phyloP scores from a whole-genome alignment of 2,888 invertebrate genomes.

The Luffia ferchaultella region DNA sequence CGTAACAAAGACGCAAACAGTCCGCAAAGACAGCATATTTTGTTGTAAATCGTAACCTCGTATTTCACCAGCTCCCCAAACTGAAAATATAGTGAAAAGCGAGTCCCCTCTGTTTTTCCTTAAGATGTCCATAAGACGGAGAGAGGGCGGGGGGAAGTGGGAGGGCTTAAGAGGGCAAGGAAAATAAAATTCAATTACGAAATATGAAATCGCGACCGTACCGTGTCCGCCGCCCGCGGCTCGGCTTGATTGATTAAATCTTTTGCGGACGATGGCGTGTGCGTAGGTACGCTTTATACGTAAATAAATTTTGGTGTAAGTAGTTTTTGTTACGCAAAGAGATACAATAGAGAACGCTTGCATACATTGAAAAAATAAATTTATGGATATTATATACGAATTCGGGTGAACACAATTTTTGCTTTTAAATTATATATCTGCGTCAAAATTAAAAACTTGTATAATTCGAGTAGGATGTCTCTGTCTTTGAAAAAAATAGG shows the following conservation, averaged over 20 bases:
- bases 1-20: not conserved
- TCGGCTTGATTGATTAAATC: conserved; percentile 13
- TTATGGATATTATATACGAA: too few species aligned
- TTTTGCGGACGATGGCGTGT: conserved; percentile 14
- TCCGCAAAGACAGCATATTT: not conserved
- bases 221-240: conserved; percentile 8
- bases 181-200: conserved; percentile 31
- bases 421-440: too few species aligned
- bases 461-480: too few species aligned
- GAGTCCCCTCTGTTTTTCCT: not conserved
- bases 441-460: too few species aligned
- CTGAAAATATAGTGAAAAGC: not conserved
- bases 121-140: too few species aligned
- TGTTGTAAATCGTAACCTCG: not conserved
- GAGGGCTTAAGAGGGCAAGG: conserved; percentile 6
- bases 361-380: too few species aligned
- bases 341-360: too few species aligned
- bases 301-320: not conserved
- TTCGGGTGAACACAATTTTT: too few species aligned
- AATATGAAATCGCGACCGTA: conserved; percentile 25
- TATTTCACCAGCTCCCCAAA: not conserved
- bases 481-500: too few species aligned
- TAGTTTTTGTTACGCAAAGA: too few species aligned
- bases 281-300: conserved; percentile 5
- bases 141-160: not conserved